Evolutionary conservation across 2,888 invertebrate genomes (phyloP).

Genomic region (Caenorhabditis drosophilae): DNA sequence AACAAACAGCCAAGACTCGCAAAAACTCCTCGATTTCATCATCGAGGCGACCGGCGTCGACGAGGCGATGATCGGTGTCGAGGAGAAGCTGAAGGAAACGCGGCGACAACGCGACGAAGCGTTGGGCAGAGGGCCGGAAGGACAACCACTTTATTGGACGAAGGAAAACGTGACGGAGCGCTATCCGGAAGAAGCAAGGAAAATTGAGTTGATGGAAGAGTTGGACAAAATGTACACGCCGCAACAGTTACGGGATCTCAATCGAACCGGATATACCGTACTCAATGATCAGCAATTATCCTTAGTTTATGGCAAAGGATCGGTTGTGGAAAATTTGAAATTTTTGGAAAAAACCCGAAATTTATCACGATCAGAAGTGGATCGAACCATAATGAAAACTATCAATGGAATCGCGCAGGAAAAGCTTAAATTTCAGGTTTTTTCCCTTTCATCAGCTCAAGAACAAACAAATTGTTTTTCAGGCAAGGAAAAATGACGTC

Average conservation of each 20-base stretch:
- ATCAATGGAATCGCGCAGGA: slow-evolving; percentile 36
- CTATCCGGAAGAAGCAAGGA: slow-evolving; percentile 44
- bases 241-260: slow-evolving; percentile 54
- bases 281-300: slow-evolving; percentile 51
- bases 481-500: slow-evolving; percentile 33
- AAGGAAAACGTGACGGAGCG: slow-evolving; percentile 56
- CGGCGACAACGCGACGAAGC: slow-evolving; percentile 18
- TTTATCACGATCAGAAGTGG: slow-evolving; percentile 20
- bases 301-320: slow-evolving; percentile 54
- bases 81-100: slow-evolving; percentile 26
- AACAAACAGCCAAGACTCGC: slow-evolving; percentile 21
- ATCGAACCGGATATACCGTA: slow-evolving; percentile 56
- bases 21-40: slow-evolving; percentile 27
- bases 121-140: slow-evolving; percentile 34
- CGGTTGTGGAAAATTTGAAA: slow-evolving; percentile 47
- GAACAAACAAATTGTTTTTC: no score
- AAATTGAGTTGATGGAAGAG: slow-evolving; percentile 53
- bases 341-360: slow-evolving; percentile 27
- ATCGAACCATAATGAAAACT: slow-evolving; percentile 22
- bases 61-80: slow-evolving; percentile 28
- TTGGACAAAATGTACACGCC: slow-evolving; percentile 48
- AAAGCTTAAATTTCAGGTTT: slow-evolving; percentile 32
- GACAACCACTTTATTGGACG: slow-evolving; percentile 56
- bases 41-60: slow-evolving; percentile 31
- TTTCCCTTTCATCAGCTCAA: neutral